phyloP scores from a whole-genome alignment of 2,888 invertebrate species.

The Napeogenes sylphis region DNA sequence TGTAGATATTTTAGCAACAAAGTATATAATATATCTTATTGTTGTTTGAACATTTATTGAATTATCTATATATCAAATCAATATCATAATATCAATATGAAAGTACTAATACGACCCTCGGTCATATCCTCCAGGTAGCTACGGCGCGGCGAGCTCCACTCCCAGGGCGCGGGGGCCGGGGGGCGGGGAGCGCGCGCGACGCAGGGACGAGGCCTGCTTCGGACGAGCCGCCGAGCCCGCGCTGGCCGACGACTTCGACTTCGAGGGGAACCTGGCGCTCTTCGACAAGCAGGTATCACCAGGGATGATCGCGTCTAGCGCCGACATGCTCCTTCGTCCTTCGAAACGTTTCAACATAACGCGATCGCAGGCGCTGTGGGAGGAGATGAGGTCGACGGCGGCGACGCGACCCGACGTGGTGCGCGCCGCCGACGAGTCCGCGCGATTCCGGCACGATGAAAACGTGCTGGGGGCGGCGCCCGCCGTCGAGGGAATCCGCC shows the following conservation, averaged over 20 bases:
- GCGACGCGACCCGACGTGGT: constrained; percentile 57
- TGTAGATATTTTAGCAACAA: no score
- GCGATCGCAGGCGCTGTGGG: constrained; percentile 54
- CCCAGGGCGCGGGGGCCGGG: constrained; percentile 49
- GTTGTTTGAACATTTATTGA: no score
- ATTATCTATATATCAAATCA: no score
- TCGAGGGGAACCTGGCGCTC: constrained; percentile 94
- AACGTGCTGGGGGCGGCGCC: constrained; percentile 79
- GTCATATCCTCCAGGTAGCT: constrained; percentile 41
- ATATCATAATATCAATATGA: no score
- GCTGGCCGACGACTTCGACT: constrained; percentile 90
- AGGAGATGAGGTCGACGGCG: constrained; percentile 49
- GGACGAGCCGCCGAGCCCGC: constrained; percentile 82
- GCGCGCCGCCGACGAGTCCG: constrained; percentile 54
- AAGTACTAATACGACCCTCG: no score
- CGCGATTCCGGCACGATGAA: constrained; percentile 88
- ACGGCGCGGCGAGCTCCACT: constrained; percentile 43
- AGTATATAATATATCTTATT: no score
- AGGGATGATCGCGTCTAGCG: constrained; percentile 64
- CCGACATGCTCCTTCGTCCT: no score
- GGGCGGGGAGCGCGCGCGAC: constrained; percentile 71
- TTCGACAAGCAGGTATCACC: constrained; percentile 85
- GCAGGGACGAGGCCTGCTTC: constrained; percentile 87
- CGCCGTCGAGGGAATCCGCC: constrained; percentile 77
- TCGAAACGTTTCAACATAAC: background rate